phyloP scores from a whole-genome alignment of 1,140 invertebrate genomes.

The Aphelinus certus region DNA sequence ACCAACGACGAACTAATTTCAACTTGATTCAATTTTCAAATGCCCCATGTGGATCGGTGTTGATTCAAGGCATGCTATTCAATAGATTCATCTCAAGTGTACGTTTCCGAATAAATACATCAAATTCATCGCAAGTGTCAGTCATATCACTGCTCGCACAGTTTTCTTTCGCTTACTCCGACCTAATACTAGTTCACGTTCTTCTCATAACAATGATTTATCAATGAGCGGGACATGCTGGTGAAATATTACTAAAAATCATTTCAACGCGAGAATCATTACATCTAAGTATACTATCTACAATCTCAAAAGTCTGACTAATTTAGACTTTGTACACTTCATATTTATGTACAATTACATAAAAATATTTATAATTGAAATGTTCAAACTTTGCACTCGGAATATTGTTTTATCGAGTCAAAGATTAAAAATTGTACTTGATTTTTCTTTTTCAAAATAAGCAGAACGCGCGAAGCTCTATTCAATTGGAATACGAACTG shows the following conservation, averaged over 20 bases:
- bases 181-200: constrained; percentile 31
- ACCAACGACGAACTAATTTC: constrained; percentile 44
- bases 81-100: neutral
- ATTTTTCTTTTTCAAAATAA: no score
- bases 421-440: no score
- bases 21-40: constrained; percentile 5
- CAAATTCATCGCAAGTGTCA: constrained; percentile 37
- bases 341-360: constrained; percentile 27
- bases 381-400: neutral
- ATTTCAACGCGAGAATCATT: constrained; percentile 2
- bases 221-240: constrained; percentile 6
- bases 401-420: no score
- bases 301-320: constrained; percentile 2
- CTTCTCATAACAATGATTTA: neutral
- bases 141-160: constrained; percentile 14
- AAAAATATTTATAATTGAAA: constrained; percentile 12
- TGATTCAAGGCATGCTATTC: constrained; percentile 10
- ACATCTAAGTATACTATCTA: constrained; percentile 23
- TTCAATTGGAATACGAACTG: no score
- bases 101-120: constrained; percentile 30
- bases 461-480: no score
- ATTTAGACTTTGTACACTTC: constrained; percentile 19
- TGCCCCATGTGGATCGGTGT: no score
- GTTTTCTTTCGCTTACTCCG: constrained; percentile 36
- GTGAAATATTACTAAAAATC: constrained; percentile 9